phyloP scores from a whole-genome alignment of 1,140 invertebrate species.

The Rhizoglyphus robini region DNA sequence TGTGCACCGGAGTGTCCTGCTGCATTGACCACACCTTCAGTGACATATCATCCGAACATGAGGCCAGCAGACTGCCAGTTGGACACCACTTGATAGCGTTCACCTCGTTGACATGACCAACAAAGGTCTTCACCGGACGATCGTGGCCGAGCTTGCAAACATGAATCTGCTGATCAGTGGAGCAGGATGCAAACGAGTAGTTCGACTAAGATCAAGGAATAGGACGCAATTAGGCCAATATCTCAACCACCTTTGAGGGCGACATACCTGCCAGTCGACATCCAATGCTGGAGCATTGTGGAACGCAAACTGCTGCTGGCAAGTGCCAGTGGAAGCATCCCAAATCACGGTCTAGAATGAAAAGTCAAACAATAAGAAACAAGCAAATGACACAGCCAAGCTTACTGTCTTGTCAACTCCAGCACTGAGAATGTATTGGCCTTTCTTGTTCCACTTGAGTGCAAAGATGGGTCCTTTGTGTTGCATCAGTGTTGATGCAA shows the following conservation, averaged over 20 bases:
- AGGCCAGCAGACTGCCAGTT: too few species aligned
- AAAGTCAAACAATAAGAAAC: slow-evolving; percentile 9
- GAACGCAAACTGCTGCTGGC: slow-evolving; percentile 95
- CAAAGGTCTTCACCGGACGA: slow-evolving; percentile 93
- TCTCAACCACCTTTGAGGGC: too few species aligned
- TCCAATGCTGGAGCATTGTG: slow-evolving; percentile 91
- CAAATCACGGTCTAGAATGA: slow-evolving; percentile 80
- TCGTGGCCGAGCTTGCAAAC: slow-evolving; percentile 76
- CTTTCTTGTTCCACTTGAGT: slow-evolving; percentile 95
- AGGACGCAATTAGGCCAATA: too few species aligned
- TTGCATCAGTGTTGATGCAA: slow-evolving; percentile 86
- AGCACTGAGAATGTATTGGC: too few species aligned
- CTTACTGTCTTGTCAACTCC: slow-evolving; percentile 53
- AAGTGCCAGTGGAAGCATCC: slow-evolving; percentile 91
- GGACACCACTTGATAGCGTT: too few species aligned
- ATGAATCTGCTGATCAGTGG: too few species aligned
- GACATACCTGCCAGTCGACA: too few species aligned
- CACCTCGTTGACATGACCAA: slow-evolving; percentile 96
- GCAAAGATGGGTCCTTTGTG: slow-evolving; percentile 99
- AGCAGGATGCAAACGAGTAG: too few species aligned
- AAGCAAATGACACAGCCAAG: slow-evolving; percentile 9
- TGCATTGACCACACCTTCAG: too few species aligned
- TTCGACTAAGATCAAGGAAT: slow-evolving; percentile 45
- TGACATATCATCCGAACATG: too few species aligned
- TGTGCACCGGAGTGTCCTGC: too few species aligned